Evolutionary conservation across 2,797 vertebrate genomes (phyloP).

Genomic region (Cirrhinus mrigala): DNA sequence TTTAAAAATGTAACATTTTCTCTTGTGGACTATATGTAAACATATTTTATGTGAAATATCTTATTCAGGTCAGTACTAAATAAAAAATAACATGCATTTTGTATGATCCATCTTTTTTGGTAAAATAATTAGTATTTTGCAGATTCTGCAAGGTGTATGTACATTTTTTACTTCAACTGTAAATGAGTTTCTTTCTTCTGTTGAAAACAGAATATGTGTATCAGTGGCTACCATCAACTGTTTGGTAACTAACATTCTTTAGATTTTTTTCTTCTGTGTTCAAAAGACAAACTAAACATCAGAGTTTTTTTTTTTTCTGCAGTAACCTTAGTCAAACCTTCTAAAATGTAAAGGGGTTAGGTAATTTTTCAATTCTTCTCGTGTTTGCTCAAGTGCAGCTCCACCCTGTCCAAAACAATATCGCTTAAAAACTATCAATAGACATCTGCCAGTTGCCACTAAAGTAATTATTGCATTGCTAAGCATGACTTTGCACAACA

Average conservation of each 20-base stretch:
- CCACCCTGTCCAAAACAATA: neutral
- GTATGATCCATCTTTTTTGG: no score
- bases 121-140: no score
- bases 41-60: no score
- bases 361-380: neutral
- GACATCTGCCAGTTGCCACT: neutral
- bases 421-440: neutral
- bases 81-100: no score
- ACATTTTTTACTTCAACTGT: no score
- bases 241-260: neutral
- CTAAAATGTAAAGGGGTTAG: neutral
- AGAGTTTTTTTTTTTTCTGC: neutral
- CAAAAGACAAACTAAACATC: neutral
- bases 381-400: slow-evolving; percentile 4
- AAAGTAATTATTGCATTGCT: neutral
- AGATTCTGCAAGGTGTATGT: no score
- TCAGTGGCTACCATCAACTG: neutral
- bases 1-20: no score
- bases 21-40: no score
- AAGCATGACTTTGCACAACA: neutral
- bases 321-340: neutral
- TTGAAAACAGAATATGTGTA: no score
- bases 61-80: no score
- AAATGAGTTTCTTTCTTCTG: no score
- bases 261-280: neutral